Evolutionary conservation across 1,140 invertebrate genomes (phyloP), one percentile per base, ranked within the genome.

Genomic region (Anastrepha ludens): DNA sequence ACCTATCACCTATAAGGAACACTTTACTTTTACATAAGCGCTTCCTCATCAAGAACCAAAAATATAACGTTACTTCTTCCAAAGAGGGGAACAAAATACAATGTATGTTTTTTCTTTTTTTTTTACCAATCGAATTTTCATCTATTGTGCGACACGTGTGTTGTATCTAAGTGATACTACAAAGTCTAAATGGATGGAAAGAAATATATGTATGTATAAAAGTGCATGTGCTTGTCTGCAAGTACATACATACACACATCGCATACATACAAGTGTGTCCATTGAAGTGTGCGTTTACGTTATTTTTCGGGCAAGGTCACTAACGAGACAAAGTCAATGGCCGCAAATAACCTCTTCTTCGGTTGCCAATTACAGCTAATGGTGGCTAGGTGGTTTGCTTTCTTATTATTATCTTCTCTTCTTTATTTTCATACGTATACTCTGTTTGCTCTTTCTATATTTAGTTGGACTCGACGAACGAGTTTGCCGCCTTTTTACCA

Each of bases 281-380:
- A 81, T 55, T 55, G 9, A n/a, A 81, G 74, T 55, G 20, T 81
- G 20, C 86, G 89, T 89, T 88, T 89, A 90, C 89, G 91, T 89
- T 90, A 91, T 92, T 92, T 92, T 92, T 92, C 91, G 91, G 91
- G 91, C 91, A 92, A 92, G 91, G 91, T 92, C 91, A 92, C 91
- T 90, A 90, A 87, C 90, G 90, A 92, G 91, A 92, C 91, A 91
- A 91, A 92, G 91, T 92, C 91, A 92, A 92, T 91, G 92, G 78
- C 91, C 91, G 91, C 91, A 90, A 91, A 90, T 92, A 91, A 92
- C 91, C 91, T 91, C 91, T 92, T 86, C 90, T 90, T 90, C 87
- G 47, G 17, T 81, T 81, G 44, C n/a, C 74, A 44, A 81, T 55
- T 55, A 55, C n/a, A 81, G 17, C 47, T 50, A 81, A 55, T 81